Conservation (phyloP, 2,797 vertebrate genomes). For the Chaetophractus vellerosus region DNA sequence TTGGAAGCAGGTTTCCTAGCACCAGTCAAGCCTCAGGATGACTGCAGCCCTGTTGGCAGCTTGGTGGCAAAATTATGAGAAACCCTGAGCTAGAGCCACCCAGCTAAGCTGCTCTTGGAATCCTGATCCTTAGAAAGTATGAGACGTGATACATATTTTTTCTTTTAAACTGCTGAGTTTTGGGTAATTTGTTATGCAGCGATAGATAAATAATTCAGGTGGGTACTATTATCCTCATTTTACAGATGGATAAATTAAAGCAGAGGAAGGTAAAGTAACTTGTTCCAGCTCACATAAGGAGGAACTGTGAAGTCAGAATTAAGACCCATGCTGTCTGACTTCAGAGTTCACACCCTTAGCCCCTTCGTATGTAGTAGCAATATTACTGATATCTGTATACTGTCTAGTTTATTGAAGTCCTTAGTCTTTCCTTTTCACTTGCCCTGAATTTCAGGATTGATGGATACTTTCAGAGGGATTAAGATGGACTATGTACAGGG, state of each 20-base stretch:
- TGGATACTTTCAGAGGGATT: not conserved
- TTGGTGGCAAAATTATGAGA: not conserved
- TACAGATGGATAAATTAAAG: not conserved
- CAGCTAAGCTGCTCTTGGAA: not conserved
- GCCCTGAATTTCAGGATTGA: not conserved
- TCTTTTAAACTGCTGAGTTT: not conserved
- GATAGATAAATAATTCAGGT: not conserved
- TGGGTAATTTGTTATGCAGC: not conserved
- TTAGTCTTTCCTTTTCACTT: conserved; percentile 8
- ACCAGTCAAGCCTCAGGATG: not conserved
- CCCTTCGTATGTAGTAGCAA: not conserved
- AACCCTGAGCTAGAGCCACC: not conserved
- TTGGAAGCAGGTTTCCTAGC: not conserved
- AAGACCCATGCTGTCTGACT: not conserved
- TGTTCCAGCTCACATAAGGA: not conserved
- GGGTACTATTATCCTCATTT: not conserved
- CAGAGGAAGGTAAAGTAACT: not conserved
- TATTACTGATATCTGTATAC: not conserved
- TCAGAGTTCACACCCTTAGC: not conserved
- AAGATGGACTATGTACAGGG: not conserved
- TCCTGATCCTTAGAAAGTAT: not conserved
- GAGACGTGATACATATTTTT: not conserved
- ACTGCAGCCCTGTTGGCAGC: not conserved
- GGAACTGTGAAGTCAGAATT: not conserved
- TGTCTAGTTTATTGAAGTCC: not conserved